phyloP scores from a whole-genome alignment of 2,888 invertebrate genomes.

The Plebejus argus region DNA sequence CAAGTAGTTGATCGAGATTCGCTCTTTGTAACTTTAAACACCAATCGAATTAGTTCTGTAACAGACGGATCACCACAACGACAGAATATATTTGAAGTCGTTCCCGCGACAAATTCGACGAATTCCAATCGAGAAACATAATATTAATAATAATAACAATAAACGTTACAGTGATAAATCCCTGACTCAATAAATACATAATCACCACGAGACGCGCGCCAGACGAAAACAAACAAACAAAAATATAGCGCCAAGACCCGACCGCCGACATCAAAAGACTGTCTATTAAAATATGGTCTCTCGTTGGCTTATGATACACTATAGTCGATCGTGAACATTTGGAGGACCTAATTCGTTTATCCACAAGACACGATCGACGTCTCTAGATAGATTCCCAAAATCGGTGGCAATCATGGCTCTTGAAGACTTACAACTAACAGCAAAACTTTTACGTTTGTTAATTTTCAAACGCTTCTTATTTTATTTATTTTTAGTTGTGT shows the following conservation, averaged over 20 bases:
- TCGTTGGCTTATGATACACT: not conserved
- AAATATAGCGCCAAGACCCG: not conserved
- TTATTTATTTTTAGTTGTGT: not conserved
- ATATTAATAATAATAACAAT: too few relatives aligned
- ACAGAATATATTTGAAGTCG: not conserved
- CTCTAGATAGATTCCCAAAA: too few relatives aligned
- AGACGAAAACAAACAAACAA: conserved; percentile 18
- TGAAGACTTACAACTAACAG: too few relatives aligned
- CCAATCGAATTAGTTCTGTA: not conserved
- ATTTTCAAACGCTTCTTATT: not conserved
- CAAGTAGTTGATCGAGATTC: too few relatives aligned
- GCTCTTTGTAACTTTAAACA: not conserved
- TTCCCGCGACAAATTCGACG: not conserved
- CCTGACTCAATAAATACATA: not conserved
- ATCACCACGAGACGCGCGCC: not conserved
- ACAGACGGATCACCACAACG: not conserved
- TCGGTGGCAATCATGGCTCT: too few relatives aligned
- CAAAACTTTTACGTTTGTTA: not conserved
- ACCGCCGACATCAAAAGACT: not conserved
- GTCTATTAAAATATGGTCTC: not conserved
- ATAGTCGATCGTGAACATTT: not conserved
- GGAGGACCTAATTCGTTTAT: too few relatives aligned
- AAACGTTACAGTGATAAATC: not conserved
- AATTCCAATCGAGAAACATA: not conserved
- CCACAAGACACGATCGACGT: too few relatives aligned